These are phyloP conservation scores for Heliconius cydno DNA, from an alignment of 2,888 invertebrate genomes.

Conservation along the genomic window DNA sequence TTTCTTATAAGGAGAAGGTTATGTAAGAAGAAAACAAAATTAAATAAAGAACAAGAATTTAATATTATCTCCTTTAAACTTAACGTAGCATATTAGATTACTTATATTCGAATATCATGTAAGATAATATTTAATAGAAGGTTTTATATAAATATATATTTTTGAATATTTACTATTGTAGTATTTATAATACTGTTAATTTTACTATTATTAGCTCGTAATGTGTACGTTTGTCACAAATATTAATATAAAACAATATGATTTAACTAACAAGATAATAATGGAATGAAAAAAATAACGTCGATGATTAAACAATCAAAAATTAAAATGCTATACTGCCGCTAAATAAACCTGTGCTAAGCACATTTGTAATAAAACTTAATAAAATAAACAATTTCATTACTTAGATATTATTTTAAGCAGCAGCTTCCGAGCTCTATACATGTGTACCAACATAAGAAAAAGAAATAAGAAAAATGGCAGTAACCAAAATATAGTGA, in stretches of 20 bases:
- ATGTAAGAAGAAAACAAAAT: background rate
- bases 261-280: conserved; percentile 1
- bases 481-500: background rate
- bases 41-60: background rate
- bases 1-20: background rate
- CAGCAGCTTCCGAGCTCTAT: background rate
- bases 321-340: conserved; percentile 39
- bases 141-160: background rate
- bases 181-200: conserved; percentile 23
- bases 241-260: conserved; percentile 7
- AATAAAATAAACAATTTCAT: background rate
- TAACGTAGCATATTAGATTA: conserved; percentile 7
- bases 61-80: conserved; percentile 13
- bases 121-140: background rate
- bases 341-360: background rate
- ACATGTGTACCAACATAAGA: background rate
- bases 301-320: conserved; percentile 32
- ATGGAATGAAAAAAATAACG: conserved; percentile 45
- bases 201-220: background rate
- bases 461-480: background rate
- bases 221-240: background rate
- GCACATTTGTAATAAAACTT: background rate
- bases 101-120: conserved; percentile 10
- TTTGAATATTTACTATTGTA: background rate
- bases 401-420: background rate